phyloP scores from a whole-genome alignment of 1,140 invertebrate genomes.

The Dinoponera quadriceps region DNA sequence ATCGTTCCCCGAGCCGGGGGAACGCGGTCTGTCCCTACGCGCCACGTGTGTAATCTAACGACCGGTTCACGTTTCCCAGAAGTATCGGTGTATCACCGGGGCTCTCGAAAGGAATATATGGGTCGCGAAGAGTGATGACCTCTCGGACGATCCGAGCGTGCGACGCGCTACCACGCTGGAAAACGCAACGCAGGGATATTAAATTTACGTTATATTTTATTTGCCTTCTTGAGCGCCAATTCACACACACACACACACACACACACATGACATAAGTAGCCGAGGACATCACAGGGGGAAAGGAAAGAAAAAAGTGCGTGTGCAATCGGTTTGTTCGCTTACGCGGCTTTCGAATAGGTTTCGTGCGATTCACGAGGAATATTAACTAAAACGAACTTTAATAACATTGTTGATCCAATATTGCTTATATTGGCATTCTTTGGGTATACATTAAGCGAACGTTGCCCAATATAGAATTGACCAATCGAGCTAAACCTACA shows the following conservation, averaged over 20 bases:
- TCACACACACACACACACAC: conserved; percentile 7
- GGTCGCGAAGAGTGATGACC: not conserved
- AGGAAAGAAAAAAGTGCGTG: not conserved
- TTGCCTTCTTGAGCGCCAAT: conserved; percentile 40
- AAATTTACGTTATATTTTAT: conserved; percentile 72
- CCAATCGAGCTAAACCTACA: too few species aligned
- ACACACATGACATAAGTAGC: not conserved
- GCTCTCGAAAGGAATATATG: not conserved
- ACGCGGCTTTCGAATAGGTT: conserved; percentile 23
- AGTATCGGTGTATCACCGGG: conserved; percentile 9
- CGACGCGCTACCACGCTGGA: not conserved
- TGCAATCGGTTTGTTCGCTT: conserved; percentile 28
- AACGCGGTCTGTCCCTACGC: conserved; percentile 1
- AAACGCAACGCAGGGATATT: conserved; percentile 46
- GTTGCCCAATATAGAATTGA: too few species aligned
- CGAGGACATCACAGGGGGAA: not conserved
- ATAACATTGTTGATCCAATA: too few species aligned
- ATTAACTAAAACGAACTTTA: too few species aligned
- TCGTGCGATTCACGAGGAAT: not conserved
- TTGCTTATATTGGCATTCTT: too few species aligned
- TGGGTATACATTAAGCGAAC: too few species aligned
- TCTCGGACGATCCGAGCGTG: not conserved
- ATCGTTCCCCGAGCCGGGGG: not conserved
- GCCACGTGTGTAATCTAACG: not conserved
- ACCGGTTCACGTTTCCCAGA: conserved; percentile 11